phyloP scores from a whole-genome alignment of 1,140 invertebrate species.

The Sweltsa coloradensis region DNA sequence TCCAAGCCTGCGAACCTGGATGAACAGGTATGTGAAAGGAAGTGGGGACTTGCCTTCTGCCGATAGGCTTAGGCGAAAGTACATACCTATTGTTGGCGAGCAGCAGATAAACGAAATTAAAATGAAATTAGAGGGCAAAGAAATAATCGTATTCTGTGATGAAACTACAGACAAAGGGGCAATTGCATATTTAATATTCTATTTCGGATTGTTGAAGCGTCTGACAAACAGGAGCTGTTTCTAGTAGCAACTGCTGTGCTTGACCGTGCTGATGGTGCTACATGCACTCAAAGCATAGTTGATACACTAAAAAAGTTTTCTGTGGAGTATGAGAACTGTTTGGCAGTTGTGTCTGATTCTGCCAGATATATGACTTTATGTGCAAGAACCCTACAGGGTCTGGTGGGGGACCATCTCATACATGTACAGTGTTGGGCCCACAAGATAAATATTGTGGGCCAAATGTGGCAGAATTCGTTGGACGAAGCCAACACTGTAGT shows the following conservation, averaged over 20 bases:
- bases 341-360: background rate
- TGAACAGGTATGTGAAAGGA: background rate
- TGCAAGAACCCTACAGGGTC: background rate
- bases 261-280: background rate
- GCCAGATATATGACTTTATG: background rate
- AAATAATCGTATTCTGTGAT: background rate
- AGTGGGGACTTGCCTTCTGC: background rate
- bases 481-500: background rate
- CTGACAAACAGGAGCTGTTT: background rate
- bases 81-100: background rate
- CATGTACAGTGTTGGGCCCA: slow-evolving; percentile 2
- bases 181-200: slow-evolving; percentile 1
- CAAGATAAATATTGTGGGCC: background rate
- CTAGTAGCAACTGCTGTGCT: background rate
- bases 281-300: background rate
- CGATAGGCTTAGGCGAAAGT: background rate
- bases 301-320: background rate
- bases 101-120: background rate
- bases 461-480: background rate
- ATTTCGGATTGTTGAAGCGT: background rate
- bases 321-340: background rate
- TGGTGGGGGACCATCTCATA: background rate
- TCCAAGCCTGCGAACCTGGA: background rate
- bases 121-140: background rate
- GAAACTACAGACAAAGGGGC: background rate